Evolutionary conservation across 2,113 vertebrate species (phyloP).

Genomic region (Melanotaenia duboulayi): DNA sequence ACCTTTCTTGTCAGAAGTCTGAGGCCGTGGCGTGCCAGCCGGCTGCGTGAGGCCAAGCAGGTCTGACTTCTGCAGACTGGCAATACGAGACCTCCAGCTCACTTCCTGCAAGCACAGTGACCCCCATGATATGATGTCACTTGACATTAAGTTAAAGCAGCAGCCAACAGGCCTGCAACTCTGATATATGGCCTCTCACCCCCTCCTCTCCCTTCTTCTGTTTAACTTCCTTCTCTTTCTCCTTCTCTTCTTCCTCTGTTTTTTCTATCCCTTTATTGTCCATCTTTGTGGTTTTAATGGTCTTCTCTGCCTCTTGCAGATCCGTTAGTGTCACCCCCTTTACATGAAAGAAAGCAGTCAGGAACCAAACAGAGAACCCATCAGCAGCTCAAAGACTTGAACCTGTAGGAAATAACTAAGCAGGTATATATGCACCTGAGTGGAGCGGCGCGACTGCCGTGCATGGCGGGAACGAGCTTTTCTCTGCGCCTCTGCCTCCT

Average conservation of each 20-base stretch:
- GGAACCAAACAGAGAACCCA: neutral
- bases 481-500: slow-evolving; percentile 86
- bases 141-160: slow-evolving; percentile 24
- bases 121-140: slow-evolving; percentile 31
- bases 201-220: slow-evolving; percentile 81
- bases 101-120: slow-evolving; percentile 80
- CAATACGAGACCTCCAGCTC: slow-evolving; percentile 87
- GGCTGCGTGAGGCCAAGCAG: slow-evolving; percentile 86
- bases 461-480: slow-evolving; percentile 86
- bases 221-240: slow-evolving; percentile 79
- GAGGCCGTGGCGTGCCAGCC: slow-evolving; percentile 76
- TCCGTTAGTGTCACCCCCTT: slow-evolving; percentile 88
- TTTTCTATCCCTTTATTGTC: slow-evolving; percentile 77
- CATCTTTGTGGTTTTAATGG: slow-evolving; percentile 78
- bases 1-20: slow-evolving; percentile 74
- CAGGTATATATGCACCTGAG: slow-evolving; percentile 75
- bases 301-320: slow-evolving; percentile 87
- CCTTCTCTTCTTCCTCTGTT: slow-evolving; percentile 74
- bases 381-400: neutral
- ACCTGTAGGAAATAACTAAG: neutral
- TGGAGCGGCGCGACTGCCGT: slow-evolving; percentile 84
- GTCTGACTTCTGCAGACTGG: slow-evolving; percentile 87
- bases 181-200: slow-evolving; percentile 64
- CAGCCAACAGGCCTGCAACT: slow-evolving; percentile 8
- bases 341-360: slow-evolving; percentile 13